Evolutionary conservation across 35 echinoderm and acorn worm species (phyloP).

Genomic region (Diadema setosum): DNA sequence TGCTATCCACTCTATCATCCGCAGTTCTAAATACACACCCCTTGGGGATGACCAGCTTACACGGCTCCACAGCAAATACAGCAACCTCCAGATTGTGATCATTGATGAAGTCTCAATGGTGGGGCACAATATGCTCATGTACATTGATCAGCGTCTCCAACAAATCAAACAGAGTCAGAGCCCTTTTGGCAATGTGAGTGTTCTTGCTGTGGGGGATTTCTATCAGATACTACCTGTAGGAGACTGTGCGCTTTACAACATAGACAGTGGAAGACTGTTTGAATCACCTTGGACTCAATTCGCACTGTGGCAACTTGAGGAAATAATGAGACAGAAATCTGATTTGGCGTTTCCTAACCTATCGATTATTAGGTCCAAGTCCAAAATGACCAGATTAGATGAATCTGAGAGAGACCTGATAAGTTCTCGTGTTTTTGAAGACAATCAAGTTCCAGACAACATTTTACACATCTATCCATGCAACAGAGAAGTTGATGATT

Average conservation of each 20-base stretch:
- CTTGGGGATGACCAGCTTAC: constrained; percentile 50
- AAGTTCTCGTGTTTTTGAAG: neutral
- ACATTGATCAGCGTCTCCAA: constrained; percentile 38
- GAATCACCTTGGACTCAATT: constrained; percentile 12
- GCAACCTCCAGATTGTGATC: constrained; percentile 57
- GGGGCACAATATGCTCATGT: neutral
- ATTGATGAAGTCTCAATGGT: constrained; percentile 89
- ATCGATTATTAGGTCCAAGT: neutral
- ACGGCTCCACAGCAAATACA: neutral
- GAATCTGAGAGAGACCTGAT: neutral
- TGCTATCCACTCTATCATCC: constrained; percentile 13
- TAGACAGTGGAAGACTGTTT: neutral
- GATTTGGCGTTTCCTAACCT: neutral
- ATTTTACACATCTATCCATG: constrained; percentile 45
- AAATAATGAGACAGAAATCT: constrained; percentile 1
- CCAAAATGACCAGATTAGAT: neutral
- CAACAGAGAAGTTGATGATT: constrained; percentile 41
- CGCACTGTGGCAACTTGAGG: neutral
- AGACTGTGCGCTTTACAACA: neutral
- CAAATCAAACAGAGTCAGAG: constrained; percentile 1
- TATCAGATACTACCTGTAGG: neutral
- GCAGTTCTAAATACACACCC: constrained; percentile 41
- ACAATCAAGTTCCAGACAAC: constrained; percentile 14
- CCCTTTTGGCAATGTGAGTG: constrained; percentile 55
- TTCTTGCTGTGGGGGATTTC: constrained; percentile 17